Base-by-base conservation (phyloP, 1,140 invertebrate species). In the Leptestheria dahalacensis region DNA sequence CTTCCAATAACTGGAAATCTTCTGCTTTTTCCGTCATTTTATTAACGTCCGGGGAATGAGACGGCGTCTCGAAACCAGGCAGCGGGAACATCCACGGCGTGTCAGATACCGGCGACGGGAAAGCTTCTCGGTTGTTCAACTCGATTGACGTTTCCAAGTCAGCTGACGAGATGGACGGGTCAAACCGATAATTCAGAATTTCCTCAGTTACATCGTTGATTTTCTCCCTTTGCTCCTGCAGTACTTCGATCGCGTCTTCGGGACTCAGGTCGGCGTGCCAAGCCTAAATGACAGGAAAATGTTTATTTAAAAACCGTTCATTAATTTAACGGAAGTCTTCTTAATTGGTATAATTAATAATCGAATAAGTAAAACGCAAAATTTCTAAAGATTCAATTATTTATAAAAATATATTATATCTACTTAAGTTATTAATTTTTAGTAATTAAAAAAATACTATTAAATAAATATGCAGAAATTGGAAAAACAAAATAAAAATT, bases 121-220 rank as follows among this genome's bases (percentile, higher is more conserved):
- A 46, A 48, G 24, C 55, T 57, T 15, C 52, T 60, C 55, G 29
- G 46, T 28, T 54, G 26, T 57, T 20, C 18, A 55, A 33, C 25
- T 18, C 1, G 15, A 21, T 25, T 9, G 21, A 49, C 15, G 25
- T 23, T 49, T 33, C 20, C 12, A 28, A 3, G 15, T 24, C 21
- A 12, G 10, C n/a, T 18, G 55, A 21, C 2, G 41, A n/a, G 15
- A 47, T 28, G 47, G 48, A 52, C 2, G 48, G 51, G 18, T 67
- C 59, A 61, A 70, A 82, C 77, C 76, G 83, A 67, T 89, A 92
- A 24, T 81, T 78, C 65, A 85, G 78, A 57, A 92, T 87, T 71
- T 86, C 80, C 55, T 81, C 73, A 18, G 92, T 74, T 28, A 91
- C 70, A 47, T 74, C 70, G 12, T 78, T 80, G 63, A 91, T 80